Percentiles rank a stretch among this genome's conserved stretches.
These are phyloP conservation scores for Xerus rutilus DNA, from an alignment of 2,797 vertebrate genomes.

Conservation along the genomic window DNA sequence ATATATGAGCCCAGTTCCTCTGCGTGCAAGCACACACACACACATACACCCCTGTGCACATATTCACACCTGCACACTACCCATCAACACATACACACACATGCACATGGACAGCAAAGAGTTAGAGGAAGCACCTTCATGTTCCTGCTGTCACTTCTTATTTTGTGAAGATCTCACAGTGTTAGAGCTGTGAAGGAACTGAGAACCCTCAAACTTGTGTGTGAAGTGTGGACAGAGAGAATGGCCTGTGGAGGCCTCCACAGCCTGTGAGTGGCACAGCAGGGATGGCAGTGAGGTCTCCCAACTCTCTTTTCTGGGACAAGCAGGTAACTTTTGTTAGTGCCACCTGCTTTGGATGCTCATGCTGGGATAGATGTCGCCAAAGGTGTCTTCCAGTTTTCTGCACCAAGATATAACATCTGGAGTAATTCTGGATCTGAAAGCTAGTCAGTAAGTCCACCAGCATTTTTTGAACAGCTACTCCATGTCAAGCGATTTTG, in stretches of 20 bases:
- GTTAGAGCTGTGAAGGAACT: not conserved
- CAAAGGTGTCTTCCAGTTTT: not conserved
- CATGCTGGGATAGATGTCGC: not conserved
- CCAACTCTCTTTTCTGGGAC: not conserved
- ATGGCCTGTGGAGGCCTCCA: too few species aligned
- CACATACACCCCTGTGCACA: not conserved
- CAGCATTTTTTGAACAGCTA: not conserved
- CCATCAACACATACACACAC: not conserved
- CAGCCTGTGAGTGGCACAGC: not conserved
- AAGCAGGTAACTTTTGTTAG: not conserved
- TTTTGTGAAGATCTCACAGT: not conserved
- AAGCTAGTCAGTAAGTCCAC: not conserved
- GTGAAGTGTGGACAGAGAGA: not conserved
- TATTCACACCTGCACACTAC: not conserved
- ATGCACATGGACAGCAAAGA: not conserved
- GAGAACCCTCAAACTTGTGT: not conserved
- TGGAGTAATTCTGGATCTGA: not conserved
- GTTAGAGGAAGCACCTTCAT: not conserved
- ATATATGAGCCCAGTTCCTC: not conserved
- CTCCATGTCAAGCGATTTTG: not conserved
- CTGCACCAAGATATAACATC: not conserved
- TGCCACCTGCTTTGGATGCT: not conserved
- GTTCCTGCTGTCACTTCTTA: not conserved
- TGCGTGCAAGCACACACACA: not conserved
- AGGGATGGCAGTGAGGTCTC: not conserved